A percentile compares a stretch with the other conserved stretches of the same genome.
phyloP scores from a whole-genome alignment of 92 coral and sea anemone species.

The Heteractis magnifica region DNA sequence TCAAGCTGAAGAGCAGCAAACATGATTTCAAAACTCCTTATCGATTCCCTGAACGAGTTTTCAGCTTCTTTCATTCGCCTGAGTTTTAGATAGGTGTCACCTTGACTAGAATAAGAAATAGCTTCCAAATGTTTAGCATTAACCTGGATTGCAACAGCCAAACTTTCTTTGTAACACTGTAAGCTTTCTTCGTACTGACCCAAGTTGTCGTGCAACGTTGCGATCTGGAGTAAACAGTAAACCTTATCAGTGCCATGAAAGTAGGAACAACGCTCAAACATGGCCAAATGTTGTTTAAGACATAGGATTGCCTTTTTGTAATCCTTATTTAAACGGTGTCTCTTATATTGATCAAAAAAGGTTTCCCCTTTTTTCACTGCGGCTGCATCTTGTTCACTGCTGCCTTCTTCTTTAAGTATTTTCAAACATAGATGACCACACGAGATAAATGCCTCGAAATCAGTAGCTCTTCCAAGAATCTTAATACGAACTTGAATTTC shows the following conservation, averaged over 20 bases:
- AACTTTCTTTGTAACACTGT: constrained; percentile 11
- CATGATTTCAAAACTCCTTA: background rate
- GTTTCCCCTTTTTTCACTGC: background rate
- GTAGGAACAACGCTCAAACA: background rate
- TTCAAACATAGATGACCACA: background rate
- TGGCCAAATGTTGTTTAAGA: constrained; percentile 4
- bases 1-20: background rate
- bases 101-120: background rate
- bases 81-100: constrained; percentile 1
- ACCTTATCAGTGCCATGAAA: constrained; percentile 18
- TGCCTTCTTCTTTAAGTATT: background rate
- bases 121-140: constrained; percentile 15
- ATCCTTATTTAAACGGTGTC: background rate
- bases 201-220: background rate
- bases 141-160: background rate
- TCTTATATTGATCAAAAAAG: background rate
- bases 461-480: background rate
- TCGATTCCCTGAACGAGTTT: background rate
- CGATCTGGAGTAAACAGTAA: constrained; percentile 16
- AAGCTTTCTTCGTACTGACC: constrained; percentile 10
- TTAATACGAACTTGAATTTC: background rate
- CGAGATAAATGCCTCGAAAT: background rate
- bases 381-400: background rate
- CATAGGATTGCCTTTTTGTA: background rate
- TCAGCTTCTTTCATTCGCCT: background rate